Percentiles rank a stretch among this genome's conserved stretches.
phyloP scores from a whole-genome alignment of 2,888 invertebrate genomes.

The Noctua janthina region DNA sequence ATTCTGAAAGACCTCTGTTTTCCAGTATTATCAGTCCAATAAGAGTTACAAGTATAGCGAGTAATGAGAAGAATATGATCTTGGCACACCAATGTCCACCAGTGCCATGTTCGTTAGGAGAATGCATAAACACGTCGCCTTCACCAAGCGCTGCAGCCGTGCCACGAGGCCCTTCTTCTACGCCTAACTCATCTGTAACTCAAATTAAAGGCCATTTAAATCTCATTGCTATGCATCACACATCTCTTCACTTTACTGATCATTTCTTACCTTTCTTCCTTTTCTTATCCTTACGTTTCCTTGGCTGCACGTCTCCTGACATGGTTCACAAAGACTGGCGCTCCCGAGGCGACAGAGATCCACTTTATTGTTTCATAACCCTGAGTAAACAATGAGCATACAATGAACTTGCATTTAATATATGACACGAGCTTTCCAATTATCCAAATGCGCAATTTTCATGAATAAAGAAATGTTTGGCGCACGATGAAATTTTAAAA shows the following conservation, averaged over 20 bases:
- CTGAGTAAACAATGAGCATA: conserved; percentile 85
- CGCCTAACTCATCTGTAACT: conserved; percentile 86
- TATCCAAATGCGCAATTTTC: conserved; percentile 86
- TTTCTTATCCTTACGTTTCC: conserved; percentile 96
- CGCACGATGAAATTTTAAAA: conserved; percentile 87
- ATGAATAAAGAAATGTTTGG: conserved; percentile 80
- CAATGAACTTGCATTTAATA: conserved; percentile 76
- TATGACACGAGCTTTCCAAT: conserved; percentile 72
- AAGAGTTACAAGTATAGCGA: conserved; percentile 93
- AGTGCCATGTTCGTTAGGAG: conserved; percentile 94
- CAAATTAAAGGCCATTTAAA: conserved; percentile 39
- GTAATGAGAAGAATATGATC: conserved; percentile 94
- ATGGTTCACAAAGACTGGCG: conserved; percentile 90
- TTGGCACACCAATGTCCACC: conserved; percentile 96
- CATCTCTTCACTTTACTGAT: conserved; percentile 20
- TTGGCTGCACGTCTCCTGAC: conserved; percentile 96
- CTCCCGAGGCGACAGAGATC: conserved; percentile 83
- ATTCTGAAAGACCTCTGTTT: conserved; percentile 94
- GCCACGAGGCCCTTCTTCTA: conserved; percentile 85
- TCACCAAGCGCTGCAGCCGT: conserved; percentile 87
- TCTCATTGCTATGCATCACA: conserved; percentile 46
- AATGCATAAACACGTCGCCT: conserved; percentile 94
- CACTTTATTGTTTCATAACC: conserved; percentile 89
- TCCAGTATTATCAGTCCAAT: conserved; percentile 95
- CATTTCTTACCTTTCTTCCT: conserved; percentile 93